Percentiles rank a stretch among this genome's conserved stretches.
Evolutionary conservation across 1,140 invertebrate species (phyloP).

Genomic region (Maniola jurtina): DNA sequence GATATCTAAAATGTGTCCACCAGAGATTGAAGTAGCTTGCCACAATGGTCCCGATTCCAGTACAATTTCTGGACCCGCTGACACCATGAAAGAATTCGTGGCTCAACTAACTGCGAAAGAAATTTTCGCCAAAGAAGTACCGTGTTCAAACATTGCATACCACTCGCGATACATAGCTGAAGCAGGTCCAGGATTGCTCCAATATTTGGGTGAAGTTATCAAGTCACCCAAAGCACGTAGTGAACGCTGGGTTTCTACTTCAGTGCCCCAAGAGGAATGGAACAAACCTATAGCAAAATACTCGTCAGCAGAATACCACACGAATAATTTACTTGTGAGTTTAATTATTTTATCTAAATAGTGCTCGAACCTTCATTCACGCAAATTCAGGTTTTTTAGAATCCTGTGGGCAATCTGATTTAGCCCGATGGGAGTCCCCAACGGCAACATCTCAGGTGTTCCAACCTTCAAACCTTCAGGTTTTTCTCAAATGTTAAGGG

Average conservation of each 20-base stretch:
- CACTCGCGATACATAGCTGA: conserved; percentile 86
- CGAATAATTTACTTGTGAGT: conserved; percentile 88
- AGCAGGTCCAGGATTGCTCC: conserved; percentile 81
- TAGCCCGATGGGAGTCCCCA: too few relatives aligned
- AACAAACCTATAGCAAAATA: conserved; percentile 80
- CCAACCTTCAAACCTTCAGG: too few relatives aligned
- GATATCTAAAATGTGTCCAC: conserved; percentile 80
- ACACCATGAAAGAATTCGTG: conserved; percentile 81
- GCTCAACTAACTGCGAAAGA: conserved; percentile 81
- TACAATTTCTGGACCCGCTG: conserved; percentile 86
- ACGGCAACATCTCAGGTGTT: too few relatives aligned
- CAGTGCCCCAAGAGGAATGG: conserved; percentile 87
- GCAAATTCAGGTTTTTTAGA: too few relatives aligned
- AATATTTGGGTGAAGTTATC: conserved; percentile 84
- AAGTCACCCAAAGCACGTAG: conserved; percentile 84
- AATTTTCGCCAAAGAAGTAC: conserved; percentile 86
- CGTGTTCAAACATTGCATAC: conserved; percentile 86
- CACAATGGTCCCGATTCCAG: conserved; percentile 87
- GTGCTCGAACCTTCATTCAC: too few relatives aligned
- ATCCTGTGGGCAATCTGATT: too few relatives aligned
- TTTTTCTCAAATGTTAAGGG: too few relatives aligned
- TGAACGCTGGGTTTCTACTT: conserved; percentile 91
- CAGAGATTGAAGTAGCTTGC: conserved; percentile 85
- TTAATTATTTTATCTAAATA: background rate
- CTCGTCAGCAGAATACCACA: conserved; percentile 93